Conservation (phyloP, 2,113 vertebrate genomes). For the Rhinopomastus cyanomelas region DNA sequence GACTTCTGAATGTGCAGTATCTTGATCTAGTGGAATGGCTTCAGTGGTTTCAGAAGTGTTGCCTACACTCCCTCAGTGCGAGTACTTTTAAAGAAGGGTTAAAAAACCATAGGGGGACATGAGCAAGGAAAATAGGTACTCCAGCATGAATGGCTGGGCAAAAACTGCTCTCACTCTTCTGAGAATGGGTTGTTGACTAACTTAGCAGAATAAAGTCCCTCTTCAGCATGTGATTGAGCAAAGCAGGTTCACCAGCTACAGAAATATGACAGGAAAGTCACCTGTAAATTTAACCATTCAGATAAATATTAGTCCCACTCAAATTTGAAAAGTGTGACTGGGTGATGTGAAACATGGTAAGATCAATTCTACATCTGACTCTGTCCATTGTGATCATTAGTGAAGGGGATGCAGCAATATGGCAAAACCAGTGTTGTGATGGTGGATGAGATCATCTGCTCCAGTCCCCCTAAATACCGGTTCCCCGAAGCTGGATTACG, state of each 20-base stretch:
- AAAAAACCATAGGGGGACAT: not conserved
- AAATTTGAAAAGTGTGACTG: not conserved
- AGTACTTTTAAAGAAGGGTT: not conserved
- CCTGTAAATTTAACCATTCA: not conserved
- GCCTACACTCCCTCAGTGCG: not conserved
- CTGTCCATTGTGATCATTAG: constrained; percentile 71
- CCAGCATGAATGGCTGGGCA: not conserved
- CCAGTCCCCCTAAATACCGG: constrained; percentile 91
- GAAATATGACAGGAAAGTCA: not conserved
- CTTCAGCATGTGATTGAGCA: not conserved
- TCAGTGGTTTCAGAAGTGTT: not conserved
- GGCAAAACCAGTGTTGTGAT: constrained; percentile 88
- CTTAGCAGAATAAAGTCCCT: not conserved
- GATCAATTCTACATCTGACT: constrained; percentile 11
- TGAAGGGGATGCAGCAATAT: constrained; percentile 85
- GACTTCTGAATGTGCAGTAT: not conserved
- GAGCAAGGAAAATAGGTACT: not conserved
- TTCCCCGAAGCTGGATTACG: constrained; percentile 93
- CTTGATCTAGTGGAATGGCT: not conserved
- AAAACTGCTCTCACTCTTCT: not conserved
- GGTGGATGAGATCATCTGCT: constrained; percentile 95
- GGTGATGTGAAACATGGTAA: not conserved
- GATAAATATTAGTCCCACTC: not conserved
- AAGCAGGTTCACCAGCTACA: not conserved
- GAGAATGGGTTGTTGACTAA: not conserved